Evolutionary conservation across 2,113 vertebrate species (phyloP).

Genomic region (Cyanistes caeruleus): DNA sequence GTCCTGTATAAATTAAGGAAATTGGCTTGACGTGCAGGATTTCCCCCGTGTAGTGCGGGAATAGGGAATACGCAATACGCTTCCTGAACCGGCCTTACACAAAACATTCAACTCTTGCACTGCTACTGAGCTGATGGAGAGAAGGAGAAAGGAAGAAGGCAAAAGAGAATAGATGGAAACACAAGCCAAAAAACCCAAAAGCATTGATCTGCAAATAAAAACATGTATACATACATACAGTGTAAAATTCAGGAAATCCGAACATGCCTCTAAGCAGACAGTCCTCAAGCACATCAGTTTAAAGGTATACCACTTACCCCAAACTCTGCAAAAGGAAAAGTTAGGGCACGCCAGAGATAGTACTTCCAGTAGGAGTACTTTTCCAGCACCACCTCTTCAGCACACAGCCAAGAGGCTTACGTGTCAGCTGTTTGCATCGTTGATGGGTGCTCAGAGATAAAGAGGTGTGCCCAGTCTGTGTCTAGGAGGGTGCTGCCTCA

Average conservation of each 20-base stretch:
- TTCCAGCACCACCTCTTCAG: slow-evolving; percentile 56
- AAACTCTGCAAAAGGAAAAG: slow-evolving; percentile 29
- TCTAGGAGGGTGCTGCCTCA: neutral
- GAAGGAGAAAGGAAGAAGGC: neutral
- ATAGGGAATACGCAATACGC: neutral
- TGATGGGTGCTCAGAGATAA: slow-evolving; percentile 48
- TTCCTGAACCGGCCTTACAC: neutral
- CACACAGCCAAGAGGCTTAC: slow-evolving; percentile 45
- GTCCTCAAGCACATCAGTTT: neutral
- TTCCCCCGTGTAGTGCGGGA: neutral
- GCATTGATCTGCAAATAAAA: neutral
- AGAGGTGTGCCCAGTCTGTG: slow-evolving; percentile 52
- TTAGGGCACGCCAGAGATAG: slow-evolving; percentile 13
- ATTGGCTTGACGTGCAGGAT: neutral
- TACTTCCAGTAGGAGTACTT: slow-evolving; percentile 25
- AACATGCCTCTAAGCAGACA: neutral
- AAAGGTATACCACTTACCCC: slow-evolving; percentile 51
- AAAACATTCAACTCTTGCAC: neutral
- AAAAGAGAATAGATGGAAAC: neutral
- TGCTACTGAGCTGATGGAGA: neutral
- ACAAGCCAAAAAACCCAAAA: neutral
- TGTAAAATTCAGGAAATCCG: neutral
- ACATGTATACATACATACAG: neutral
- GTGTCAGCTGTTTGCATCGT: slow-evolving; percentile 61
- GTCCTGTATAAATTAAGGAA: neutral